Evolutionary conservation across 92 coral and sea anemone genomes (phyloP).

Genomic region (Palythoa grandiflora): DNA sequence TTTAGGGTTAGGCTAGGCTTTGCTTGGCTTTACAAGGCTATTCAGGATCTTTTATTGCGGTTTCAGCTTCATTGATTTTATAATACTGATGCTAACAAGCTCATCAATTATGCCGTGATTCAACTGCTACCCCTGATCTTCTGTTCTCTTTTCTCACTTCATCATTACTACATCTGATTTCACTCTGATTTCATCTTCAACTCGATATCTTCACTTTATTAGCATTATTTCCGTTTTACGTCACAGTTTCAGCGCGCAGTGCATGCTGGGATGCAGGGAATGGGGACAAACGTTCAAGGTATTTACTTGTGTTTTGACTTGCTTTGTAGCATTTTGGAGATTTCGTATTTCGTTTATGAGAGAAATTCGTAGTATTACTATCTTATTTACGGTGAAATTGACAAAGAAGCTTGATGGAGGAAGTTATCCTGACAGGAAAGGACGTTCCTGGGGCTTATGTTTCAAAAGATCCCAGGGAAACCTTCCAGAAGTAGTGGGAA

Average conservation of each 20-base stretch:
- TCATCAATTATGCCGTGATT: no score
- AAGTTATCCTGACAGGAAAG: constrained; percentile 54
- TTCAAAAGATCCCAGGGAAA: constrained; percentile 48
- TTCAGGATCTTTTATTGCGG: no score
- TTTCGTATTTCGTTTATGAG: neutral
- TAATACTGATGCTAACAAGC: no score
- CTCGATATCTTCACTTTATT: no score
- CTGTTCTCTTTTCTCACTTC: no score
- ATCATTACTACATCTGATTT: no score
- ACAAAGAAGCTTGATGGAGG: constrained; percentile 43
- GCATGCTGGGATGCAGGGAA: neutral
- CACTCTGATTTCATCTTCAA: no score
- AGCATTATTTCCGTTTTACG: constrained; percentile 3
- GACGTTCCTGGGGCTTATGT: constrained; percentile 65
- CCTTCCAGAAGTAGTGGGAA: constrained; percentile 5
- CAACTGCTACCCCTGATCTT: no score
- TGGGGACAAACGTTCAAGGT: constrained; percentile 5
- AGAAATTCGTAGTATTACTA: neutral
- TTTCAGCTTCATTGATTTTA: no score
- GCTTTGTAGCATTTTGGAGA: neutral
- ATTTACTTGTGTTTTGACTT: constrained; percentile 11
- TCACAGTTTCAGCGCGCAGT: neutral
- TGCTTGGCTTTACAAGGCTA: no score
- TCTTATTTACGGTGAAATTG: neutral
- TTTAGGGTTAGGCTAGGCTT: no score